Evolutionary conservation across 2,797 vertebrate species (phyloP).

Genomic region (Heteromormyrus szaboi): DNA sequence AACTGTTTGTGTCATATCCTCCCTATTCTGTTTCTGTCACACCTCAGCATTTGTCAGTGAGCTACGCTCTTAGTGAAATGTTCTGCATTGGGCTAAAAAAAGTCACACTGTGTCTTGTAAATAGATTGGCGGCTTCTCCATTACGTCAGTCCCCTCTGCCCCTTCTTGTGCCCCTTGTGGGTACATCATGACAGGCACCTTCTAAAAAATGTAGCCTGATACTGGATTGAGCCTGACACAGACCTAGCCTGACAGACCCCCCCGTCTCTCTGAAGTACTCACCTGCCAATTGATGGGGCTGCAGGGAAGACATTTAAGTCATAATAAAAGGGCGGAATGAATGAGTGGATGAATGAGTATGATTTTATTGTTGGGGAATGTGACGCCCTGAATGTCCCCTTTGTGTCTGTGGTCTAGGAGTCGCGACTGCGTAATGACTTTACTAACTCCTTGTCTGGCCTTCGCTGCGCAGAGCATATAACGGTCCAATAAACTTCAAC

Average conservation of each 20-base stretch:
- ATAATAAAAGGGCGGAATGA: not conserved
- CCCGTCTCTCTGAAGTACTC: not conserved
- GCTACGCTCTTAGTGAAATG: not conserved
- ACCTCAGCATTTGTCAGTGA: not conserved
- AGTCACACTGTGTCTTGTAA: not conserved
- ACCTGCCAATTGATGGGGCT: not conserved
- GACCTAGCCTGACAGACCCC: not conserved
- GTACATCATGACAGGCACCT: not conserved
- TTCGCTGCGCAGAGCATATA: not conserved
- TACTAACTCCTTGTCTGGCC: conserved; percentile 42
- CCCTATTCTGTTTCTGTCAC: not conserved
- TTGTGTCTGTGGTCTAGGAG: conserved; percentile 44
- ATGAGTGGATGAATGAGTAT: not conserved
- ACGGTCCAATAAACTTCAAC: not conserved
- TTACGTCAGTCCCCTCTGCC: not conserved
- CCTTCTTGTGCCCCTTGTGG: not conserved
- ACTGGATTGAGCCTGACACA: not conserved
- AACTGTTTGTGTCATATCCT: not conserved
- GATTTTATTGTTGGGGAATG: conserved; percentile 16
- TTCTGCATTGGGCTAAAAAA: not conserved
- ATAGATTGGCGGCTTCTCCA: not conserved
- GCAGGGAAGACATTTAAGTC: not conserved
- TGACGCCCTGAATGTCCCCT: conserved; percentile 36
- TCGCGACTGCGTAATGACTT: conserved; percentile 43
- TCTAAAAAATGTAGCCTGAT: not conserved